phyloP scores from a whole-genome alignment of 2,888 invertebrate genomes.

The Tricholauxania praeusta region DNA sequence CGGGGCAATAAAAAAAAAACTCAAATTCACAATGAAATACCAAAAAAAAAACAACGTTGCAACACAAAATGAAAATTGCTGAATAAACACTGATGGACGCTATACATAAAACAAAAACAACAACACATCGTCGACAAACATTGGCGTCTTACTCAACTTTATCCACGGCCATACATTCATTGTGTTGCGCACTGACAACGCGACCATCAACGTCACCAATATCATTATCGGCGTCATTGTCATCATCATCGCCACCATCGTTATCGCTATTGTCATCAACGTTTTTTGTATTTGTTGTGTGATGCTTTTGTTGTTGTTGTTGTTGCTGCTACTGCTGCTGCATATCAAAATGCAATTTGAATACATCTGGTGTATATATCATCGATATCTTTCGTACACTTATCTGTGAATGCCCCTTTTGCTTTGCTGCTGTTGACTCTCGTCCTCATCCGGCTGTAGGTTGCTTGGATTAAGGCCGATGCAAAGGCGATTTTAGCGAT shows the following conservation, averaged over 20 bases:
- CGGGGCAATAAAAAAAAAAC: conserved; percentile 35
- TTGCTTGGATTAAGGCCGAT: conserved; percentile 95
- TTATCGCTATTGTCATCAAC: conserved; percentile 40
- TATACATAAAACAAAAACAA: background rate
- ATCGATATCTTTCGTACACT: background rate
- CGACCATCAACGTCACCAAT: conserved; percentile 44
- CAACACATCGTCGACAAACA: conserved; percentile 40
- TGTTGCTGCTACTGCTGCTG: background rate
- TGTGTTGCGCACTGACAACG: conserved; percentile 30
- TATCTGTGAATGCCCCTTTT: conserved; percentile 22
- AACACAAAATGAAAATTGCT: conserved; percentile 53
- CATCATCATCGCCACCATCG: conserved; percentile 31
- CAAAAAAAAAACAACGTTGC: conserved; percentile 29
- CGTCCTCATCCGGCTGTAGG: conserved; percentile 70
- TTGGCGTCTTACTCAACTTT: conserved; percentile 39
- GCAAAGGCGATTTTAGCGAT: conserved; percentile 93
- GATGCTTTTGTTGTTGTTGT: background rate
- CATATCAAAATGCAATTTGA: conserved; percentile 58
- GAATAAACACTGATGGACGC: conserved; percentile 54
- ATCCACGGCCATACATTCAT: conserved; percentile 34
- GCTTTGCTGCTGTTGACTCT: conserved; percentile 31
- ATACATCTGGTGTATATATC: conserved; percentile 44
- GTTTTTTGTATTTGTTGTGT: background rate
- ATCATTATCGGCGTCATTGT: conserved; percentile 27
- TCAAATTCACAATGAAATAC: background rate